Conservation (phyloP, 2,888 invertebrate species). For the Platerodrilus igneus region DNA sequence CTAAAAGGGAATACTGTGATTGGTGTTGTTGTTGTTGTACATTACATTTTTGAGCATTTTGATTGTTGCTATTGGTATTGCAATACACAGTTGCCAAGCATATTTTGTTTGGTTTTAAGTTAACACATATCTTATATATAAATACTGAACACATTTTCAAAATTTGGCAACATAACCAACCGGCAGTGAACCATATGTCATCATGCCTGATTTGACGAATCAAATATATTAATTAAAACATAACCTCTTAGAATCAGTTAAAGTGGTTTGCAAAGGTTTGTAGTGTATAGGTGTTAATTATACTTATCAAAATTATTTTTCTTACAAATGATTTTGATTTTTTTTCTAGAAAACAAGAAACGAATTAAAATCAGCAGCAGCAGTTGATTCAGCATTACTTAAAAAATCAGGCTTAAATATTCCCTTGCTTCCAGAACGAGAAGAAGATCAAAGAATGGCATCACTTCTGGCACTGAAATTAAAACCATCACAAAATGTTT, state of each 20-base stretch:
- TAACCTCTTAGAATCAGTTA: neutral
- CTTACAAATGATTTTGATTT: constrained; percentile 11
- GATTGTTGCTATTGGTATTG: too few species aligned
- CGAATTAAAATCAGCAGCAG: constrained; percentile 64
- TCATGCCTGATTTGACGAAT: too few species aligned
- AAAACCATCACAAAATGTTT: constrained; percentile 58
- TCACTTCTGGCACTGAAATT: constrained; percentile 66
- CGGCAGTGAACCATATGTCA: too few species aligned
- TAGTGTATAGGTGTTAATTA: neutral
- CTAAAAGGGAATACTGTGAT: too few species aligned
- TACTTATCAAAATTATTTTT: neutral
- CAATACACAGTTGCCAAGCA: too few species aligned
- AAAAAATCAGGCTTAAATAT: constrained; percentile 75
- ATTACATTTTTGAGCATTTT: too few species aligned
- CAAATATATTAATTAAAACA: too few species aligned
- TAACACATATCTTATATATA: too few species aligned
- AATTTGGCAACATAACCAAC: too few species aligned
- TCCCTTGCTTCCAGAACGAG: constrained; percentile 69
- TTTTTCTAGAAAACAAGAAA: constrained; percentile 63
- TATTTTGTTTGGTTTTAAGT: too few species aligned
- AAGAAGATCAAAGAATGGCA: constrained; percentile 77
- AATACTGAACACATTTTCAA: too few species aligned
- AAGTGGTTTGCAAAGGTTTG: constrained; percentile 2
- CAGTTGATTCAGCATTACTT: constrained; percentile 65
- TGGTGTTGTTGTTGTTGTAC: too few species aligned